Conservation (phyloP, 2,797 vertebrate genomes). For the Smutsia gigantea region DNA sequence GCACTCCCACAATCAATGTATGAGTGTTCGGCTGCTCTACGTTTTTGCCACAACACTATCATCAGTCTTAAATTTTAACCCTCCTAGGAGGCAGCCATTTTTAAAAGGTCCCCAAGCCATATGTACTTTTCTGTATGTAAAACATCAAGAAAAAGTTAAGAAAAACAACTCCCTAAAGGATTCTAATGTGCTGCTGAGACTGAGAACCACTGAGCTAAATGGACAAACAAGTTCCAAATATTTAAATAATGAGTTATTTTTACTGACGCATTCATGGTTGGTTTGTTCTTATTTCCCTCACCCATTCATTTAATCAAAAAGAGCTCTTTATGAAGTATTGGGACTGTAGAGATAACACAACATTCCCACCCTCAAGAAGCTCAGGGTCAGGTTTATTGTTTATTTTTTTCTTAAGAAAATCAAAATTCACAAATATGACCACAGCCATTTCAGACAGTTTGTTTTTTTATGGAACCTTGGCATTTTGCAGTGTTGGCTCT, state of each 20-base stretch:
- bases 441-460: not conserved
- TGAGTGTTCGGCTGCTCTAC: not conserved
- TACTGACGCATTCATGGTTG: not conserved
- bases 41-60: not conserved
- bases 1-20: not conserved
- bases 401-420: not conserved
- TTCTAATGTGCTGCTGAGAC: not conserved
- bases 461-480: not conserved
- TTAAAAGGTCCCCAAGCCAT: not conserved
- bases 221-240: not conserved
- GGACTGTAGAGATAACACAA: not conserved
- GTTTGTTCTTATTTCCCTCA: not conserved
- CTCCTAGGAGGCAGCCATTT: not conserved
- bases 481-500: not conserved
- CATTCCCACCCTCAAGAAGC: not conserved
- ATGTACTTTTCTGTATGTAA: not conserved
- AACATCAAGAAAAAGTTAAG: not conserved
- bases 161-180: not conserved
- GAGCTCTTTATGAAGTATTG: not conserved
- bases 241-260: not conserved
- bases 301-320: not conserved
- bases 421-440: not conserved
- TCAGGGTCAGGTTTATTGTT: not conserved
- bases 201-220: not conserved
- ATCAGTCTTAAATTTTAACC: not conserved